Evolutionary conservation across 30 jellyfish, hydroid and myxozoan species (phyloP).

Genomic region (Catostylus mosaicus): DNA sequence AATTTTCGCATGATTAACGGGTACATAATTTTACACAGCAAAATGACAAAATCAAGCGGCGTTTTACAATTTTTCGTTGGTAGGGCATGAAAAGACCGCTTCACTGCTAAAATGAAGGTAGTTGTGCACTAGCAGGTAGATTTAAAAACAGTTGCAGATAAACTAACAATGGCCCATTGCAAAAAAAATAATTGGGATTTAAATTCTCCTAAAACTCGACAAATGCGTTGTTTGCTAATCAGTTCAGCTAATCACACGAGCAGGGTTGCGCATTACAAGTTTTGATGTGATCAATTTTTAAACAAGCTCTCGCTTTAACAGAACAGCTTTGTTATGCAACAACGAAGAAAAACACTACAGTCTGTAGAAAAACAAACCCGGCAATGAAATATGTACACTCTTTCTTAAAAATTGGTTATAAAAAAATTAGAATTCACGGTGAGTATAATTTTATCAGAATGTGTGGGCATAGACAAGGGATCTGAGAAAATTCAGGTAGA

Average conservation of each 20-base stretch:
- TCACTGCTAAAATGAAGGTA: background rate
- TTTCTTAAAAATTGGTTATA: no score
- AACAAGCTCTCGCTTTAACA: background rate
- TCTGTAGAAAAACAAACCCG: no score
- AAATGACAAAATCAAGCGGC: no score
- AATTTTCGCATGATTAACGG: no score
- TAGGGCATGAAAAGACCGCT: background rate
- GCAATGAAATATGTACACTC: no score
- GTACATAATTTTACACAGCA: no score
- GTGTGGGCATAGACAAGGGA: no score
- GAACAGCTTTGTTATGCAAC: background rate
- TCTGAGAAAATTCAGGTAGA: no score
- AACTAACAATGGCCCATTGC: background rate
- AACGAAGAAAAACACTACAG: background rate
- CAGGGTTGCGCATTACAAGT: background rate
- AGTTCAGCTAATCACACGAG: background rate
- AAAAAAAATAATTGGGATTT: background rate
- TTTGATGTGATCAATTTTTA: background rate
- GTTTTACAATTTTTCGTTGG: no score
- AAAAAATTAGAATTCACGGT: no score
- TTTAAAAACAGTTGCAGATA: conserved; percentile 5
- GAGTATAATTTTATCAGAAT: no score
- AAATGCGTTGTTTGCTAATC: no score
- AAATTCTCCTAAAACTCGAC: background rate
- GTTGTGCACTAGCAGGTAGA: conserved; percentile 2